Base-by-base conservation (phyloP, 2,797 vertebrate genomes). In the Steatocranus sp. region DNA sequence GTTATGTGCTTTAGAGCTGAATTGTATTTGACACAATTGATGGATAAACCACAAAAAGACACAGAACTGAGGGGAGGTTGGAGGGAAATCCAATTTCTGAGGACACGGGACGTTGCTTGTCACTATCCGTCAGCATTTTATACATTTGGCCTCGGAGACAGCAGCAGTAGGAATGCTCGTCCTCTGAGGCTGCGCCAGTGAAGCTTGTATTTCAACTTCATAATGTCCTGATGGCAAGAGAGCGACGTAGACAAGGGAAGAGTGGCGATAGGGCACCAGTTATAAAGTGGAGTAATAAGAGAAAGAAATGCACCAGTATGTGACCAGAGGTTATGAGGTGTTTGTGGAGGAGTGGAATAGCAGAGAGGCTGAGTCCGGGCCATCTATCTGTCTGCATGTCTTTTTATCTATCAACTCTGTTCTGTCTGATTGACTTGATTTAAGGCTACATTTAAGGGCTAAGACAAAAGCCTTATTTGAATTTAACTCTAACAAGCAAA, bases 41-140 rank as follows among this genome's bases (percentile, higher is more conserved):
- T 87, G 79, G 76, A 89, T 81, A 84, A 73, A 78, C 63, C 75
- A 80, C 46, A 81, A 41, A 58, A 32, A 83, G 30, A 82, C 79
- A 49, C 50, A 49, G 78, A 80, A 78, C 49, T 27, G 50, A 80
- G 70, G 82, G 76, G 66, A 80, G 75, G 83, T 82, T 80, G 58
- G 79, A 80, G 61, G 70, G 86, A 70, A 89, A 89, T 89, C 81
- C 77, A 89, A 91, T 93, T 93, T 91, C 83, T 79, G 83, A 75
- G 83, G 91, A 91, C 86, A 87, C 38, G 80, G 87, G 86, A 91
- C 91, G 86, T 90, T 89, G 84, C 77, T 68, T 87, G 88, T 92
- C 86, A 87, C 78, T 80, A 76, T 88, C 78, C 20, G 49, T 80
- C 76, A 63, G 63, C 79, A 78, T 82, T 89, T 88, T 84, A 82